Evolutionary conservation across 2,113 vertebrate species (phyloP).

Genomic region (Cebidichthys violaceus): DNA sequence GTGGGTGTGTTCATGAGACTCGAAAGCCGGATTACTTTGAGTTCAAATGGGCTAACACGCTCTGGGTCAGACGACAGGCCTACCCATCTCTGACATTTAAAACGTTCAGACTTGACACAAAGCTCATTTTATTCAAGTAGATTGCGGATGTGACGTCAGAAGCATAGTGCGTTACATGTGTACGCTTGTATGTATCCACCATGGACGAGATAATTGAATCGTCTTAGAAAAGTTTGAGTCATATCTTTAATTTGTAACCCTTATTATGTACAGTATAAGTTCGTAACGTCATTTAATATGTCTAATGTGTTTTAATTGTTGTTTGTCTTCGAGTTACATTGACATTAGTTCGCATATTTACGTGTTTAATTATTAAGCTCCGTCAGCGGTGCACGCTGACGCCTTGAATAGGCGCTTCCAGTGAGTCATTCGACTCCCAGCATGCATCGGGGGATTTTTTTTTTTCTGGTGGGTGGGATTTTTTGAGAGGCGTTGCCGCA

Average conservation of each 20-base stretch:
- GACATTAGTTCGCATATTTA: not conserved
- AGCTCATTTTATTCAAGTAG: constrained; percentile 56
- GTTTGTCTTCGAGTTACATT: accelerated
- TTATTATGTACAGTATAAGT: not conserved
- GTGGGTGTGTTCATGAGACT: not conserved
- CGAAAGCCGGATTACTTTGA: not conserved
- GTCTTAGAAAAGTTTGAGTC: not conserved
- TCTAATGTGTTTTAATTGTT: accelerated
- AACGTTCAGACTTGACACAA: constrained; percentile 18
- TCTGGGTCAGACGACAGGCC: not conserved
- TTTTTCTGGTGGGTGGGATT: constrained; percentile 57
- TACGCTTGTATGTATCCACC: not conserved
- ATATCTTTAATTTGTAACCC: accelerated
- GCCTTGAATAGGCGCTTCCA: accelerated
- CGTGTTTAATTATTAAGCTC: not conserved
- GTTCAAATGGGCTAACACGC: not conserved
- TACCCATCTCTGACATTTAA: constrained; percentile 32
- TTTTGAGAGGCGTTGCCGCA: constrained; percentile 74
- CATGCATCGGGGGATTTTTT: constrained; percentile 25
- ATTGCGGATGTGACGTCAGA: constrained; percentile 54
- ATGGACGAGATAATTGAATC: not conserved
- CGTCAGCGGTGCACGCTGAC: not conserved
- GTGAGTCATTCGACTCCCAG: constrained; percentile 41
- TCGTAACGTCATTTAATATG: accelerated
- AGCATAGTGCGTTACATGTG: not conserved